phyloP scores from a whole-genome alignment of 2,888 invertebrate species.

The Bruchidius siliquastri region DNA sequence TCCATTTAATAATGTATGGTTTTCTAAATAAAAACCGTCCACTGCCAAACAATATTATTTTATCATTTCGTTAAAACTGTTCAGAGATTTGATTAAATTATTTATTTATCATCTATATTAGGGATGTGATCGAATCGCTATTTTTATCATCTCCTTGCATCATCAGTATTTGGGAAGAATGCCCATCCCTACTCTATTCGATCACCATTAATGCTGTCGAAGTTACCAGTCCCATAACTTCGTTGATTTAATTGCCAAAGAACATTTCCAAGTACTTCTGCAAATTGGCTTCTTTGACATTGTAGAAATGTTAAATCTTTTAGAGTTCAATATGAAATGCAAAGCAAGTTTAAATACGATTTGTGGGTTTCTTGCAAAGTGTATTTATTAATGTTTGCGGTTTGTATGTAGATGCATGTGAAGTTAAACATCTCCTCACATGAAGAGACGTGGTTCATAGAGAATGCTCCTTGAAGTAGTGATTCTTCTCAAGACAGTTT shows the following conservation, averaged over 20 bases:
- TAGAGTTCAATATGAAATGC: background rate
- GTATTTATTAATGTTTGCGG: background rate
- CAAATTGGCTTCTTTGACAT: background rate
- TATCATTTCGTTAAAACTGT: no score
- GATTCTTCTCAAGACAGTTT: no score
- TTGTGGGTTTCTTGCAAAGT: background rate
- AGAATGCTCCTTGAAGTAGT: background rate
- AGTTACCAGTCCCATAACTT: background rate
- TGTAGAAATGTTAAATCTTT: slow-evolving; percentile 7
- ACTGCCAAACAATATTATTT: no score
- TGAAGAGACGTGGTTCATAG: background rate
- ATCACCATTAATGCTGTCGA: background rate
- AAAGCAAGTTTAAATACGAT: background rate
- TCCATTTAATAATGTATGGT: no score
- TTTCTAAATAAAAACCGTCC: no score
- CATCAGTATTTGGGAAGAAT: background rate
- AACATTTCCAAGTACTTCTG: background rate
- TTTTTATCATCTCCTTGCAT: no score
- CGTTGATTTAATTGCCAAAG: background rate
- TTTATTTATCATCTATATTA: no score
- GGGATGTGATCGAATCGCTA: no score
- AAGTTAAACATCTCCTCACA: background rate
- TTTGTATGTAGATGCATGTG: background rate
- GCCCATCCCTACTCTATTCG: background rate
- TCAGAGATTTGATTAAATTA: no score